Base-by-base conservation (phyloP, 2,113 vertebrate species). In the Onychorhynchus coronatus region DNA sequence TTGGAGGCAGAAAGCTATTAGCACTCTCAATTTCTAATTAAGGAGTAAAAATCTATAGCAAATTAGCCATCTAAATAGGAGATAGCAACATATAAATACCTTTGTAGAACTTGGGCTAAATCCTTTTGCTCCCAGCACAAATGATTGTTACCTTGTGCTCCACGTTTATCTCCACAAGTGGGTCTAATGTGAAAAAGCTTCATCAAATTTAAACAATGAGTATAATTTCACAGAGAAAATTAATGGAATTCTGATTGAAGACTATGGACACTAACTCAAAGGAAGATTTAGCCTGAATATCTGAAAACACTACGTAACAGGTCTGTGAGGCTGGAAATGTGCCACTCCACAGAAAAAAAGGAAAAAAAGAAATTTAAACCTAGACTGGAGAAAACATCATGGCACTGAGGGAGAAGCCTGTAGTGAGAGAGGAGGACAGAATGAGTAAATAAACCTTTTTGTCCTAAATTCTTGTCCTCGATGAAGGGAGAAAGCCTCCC, bases 11-110 rank as follows among this genome's bases (percentile, higher is more conserved):
- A 95, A 97, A 94, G 92, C 65, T 94, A 95, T 95, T 95, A 95
- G 84, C 78, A 70, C 52, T 95, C 93, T 96, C 89, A 91, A 65
- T 94, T 96, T 96, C 95, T 95, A 97, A 95, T 95, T 95, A 95
- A 95, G 52, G 76, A 96, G 70, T 68, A 96, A 96, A 96, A 95
- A 92, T 96, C 93, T 94, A 95, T 92, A 95, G 84, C 86, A 96
- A 91, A 95, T 95, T 92, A 95, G 86, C 91, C 70, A 84, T 72
- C 77, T 93, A 87, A 96, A 86, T 75, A 94, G 89, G 68, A 95
- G 76, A 92, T 81, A 87, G 41, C 19, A 75, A 50, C 58, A 82
- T 87, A 93, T 87, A 95, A 96, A 94, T 91, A 91, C 89, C 61
- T 93, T 63, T 91, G 86, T 75, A 93, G 93, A 78, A 66, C 83